Evolutionary conservation across 2,888 invertebrate species (phyloP), one percentile per base, ranked within the genome.

Genomic region (Cyrtodaria siliqua): DNA sequence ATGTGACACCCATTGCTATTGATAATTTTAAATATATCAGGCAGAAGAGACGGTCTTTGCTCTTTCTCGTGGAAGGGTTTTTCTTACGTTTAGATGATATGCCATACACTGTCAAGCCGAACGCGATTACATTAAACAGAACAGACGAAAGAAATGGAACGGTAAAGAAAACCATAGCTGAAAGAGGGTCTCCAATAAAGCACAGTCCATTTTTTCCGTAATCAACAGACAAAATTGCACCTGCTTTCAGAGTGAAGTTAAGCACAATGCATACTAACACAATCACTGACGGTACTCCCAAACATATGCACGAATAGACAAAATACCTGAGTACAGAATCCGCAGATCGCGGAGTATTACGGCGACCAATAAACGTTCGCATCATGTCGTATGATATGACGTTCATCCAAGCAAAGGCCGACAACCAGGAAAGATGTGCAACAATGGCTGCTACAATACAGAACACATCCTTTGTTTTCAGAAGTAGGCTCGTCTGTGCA

Each of bases 341-440:
- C 52, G 16, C 2, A 18, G 44, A 49, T 2, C 57, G 33, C 0
- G 40, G 4, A 2, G 20, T 44, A 2, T 27, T 16, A 12, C 47
- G 47, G 2, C 16, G 50, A 0, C 14, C 52, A 42, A n/a, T 47
- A 47, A 81, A 81, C 12, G 80, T 77, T 42, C 50, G 27, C 20
- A 70, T 68, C 77, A 81, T 81, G 47, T 74, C 66, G 9, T 67
- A 55, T 24, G 80, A 66, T 18, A 81, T 70, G 18, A 73, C 73
- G 1, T 73, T 63, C 77, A 77, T 77, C 77, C 77, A 77, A 0
- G 60, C 64, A 27, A 76, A 81, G 14, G 63, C 56, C 1, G 77
- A 49, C 14, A 81, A 55, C 50, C 70, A 67, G 3, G 70, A 42
- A 18, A 74, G 29, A 42, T 81, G 80, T 26, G 55, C 42, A 12